Evolutionary conservation across 2,113 vertebrate species (phyloP).

Genomic region (Elgaria multicarinata): DNA sequence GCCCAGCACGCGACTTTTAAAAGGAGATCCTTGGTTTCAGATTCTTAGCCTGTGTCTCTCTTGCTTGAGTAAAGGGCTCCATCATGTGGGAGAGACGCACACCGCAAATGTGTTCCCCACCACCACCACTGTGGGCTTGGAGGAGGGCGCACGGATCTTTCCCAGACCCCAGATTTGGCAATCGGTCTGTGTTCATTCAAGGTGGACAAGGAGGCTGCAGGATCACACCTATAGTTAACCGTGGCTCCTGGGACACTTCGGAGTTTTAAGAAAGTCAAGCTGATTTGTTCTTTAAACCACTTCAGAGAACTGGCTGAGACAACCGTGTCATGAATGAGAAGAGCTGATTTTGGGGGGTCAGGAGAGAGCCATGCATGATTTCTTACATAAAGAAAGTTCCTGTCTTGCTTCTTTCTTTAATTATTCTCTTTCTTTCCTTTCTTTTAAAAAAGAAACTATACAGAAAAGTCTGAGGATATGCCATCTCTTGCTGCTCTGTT

Average conservation of each 20-base stretch:
- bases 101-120: not conserved
- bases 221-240: not conserved
- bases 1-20: not conserved
- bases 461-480: not conserved
- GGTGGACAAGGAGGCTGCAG: no score
- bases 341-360: no score
- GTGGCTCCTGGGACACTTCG: not conserved
- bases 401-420: not conserved
- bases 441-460: not conserved
- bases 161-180: not conserved
- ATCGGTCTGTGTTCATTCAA: not conserved
- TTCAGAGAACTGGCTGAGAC: no score
- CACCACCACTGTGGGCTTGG: not conserved
- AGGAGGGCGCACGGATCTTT: fast-evolving
- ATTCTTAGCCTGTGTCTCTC: not conserved
- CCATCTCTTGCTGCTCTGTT: not conserved
- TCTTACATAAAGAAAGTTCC: not conserved
- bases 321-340: no score
- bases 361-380: not conserved
- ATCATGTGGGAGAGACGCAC: not conserved
- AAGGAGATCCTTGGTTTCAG: not conserved
- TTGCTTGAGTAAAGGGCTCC: not conserved
- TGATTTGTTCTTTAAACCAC: not conserved
- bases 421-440: not conserved
- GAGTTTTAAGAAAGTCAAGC: not conserved